Percentiles rank a stretch among this genome's conserved stretches.
phyloP scores from a whole-genome alignment of 2,888 invertebrate genomes.

The Hoplodrina blanda region DNA sequence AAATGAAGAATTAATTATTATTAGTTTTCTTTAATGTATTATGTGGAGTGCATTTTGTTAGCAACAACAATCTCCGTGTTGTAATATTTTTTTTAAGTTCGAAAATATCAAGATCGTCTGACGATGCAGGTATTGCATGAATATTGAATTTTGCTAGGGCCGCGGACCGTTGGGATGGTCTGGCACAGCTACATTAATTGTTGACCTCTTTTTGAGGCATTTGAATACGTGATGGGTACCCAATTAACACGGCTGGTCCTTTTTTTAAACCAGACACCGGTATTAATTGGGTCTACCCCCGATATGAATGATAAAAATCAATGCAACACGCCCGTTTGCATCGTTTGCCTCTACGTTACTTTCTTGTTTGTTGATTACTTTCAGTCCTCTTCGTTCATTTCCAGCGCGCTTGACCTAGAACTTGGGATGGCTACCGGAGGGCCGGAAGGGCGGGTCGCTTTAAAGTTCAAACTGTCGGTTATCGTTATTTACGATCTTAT shows the following conservation, averaged over 20 bases:
- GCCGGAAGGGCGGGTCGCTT: conserved; percentile 31
- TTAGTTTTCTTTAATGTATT: background rate
- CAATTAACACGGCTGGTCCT: conserved; percentile 23
- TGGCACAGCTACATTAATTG: conserved; percentile 22
- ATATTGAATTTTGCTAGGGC: conserved; percentile 22
- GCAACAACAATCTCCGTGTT: background rate
- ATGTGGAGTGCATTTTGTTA: background rate
- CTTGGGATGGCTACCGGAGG: conserved; percentile 33
- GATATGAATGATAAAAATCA: background rate
- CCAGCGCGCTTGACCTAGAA: conserved; percentile 37
- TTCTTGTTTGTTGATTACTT: conserved; percentile 1
- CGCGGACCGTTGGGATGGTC: conserved; percentile 6
- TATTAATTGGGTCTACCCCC: conserved; percentile 7
- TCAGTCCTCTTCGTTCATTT: conserved; percentile 16
- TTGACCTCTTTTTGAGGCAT: conserved; percentile 31
- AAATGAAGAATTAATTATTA: conserved; percentile 33
- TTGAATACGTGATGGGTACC: conserved; percentile 21
- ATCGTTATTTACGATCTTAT: conserved; percentile 29
- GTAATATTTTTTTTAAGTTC: background rate
- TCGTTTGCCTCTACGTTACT: background rate
- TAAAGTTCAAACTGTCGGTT: conserved; percentile 30
- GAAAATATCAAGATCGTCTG: background rate
- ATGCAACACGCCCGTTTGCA: background rate
- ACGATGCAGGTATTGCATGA: conserved; percentile 23
- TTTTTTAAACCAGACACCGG: conserved; percentile 18